phyloP scores from a whole-genome alignment of 2,888 invertebrate genomes.

The Seira ritae region DNA sequence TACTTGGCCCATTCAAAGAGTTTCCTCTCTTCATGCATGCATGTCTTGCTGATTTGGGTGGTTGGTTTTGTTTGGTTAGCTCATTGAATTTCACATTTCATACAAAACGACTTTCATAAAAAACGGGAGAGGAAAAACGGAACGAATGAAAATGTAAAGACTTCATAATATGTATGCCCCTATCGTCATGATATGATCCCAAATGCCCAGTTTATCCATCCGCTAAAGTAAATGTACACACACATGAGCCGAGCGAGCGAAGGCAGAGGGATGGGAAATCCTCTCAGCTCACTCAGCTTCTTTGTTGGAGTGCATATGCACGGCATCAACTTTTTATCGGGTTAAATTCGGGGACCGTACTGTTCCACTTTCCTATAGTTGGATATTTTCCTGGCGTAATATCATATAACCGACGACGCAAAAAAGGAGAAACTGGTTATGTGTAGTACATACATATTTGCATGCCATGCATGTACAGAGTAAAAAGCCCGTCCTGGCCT shows the following conservation, averaged over 20 bases:
- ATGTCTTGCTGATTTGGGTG: background rate
- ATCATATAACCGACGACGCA: slow-evolving; percentile 14
- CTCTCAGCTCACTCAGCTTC: background rate
- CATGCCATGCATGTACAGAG: background rate
- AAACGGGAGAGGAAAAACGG: slow-evolving; percentile 1
- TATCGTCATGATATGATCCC: background rate
- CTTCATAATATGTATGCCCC: background rate
- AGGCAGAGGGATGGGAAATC: background rate
- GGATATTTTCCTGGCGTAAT: background rate
- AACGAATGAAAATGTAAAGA: slow-evolving; percentile 3
- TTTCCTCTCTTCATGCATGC: background rate
- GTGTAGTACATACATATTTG: background rate
- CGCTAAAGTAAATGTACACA: background rate
- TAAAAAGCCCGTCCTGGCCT: background rate
- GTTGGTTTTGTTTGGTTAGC: background rate
- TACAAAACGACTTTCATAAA: slow-evolving; percentile 2
- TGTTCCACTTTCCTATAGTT: slow-evolving; percentile 18
- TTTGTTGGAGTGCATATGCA: slow-evolving; percentile 10
- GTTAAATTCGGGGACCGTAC: slow-evolving; percentile 22
- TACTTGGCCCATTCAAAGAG: background rate
- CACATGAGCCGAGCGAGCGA: background rate
- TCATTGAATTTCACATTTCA: slow-evolving; percentile 11
- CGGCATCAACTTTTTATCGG: slow-evolving; percentile 13
- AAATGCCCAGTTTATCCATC: background rate
- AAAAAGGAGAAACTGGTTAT: slow-evolving; percentile 13